These are phyloP conservation scores for Phycodurus eques DNA, from an alignment of 2,113 vertebrate genomes.

Conservation along the genomic window DNA sequence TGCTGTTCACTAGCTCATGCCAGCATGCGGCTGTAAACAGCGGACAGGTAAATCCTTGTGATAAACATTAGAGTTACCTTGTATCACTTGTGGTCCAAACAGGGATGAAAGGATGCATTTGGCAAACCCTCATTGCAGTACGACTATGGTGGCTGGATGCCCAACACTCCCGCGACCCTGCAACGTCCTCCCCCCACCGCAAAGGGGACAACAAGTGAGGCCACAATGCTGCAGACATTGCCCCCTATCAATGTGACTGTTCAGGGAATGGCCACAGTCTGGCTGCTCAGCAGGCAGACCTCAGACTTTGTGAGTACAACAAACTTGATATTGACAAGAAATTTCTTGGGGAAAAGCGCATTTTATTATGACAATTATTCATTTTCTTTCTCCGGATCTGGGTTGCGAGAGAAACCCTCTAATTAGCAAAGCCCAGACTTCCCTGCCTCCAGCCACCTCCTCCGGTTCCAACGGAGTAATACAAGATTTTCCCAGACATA, in stretches of 20 bases:
- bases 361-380: too few relatives aligned
- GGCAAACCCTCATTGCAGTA: conserved; percentile 33
- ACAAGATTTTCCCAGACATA: too few relatives aligned
- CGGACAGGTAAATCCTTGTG: conserved; percentile 31
- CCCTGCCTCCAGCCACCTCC: too few relatives aligned
- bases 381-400: too few relatives aligned
- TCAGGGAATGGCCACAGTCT: conserved; percentile 25
- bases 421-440: too few relatives aligned
- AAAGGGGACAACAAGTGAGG: conserved; percentile 44
- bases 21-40: conserved; percentile 46
- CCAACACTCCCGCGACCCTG: conserved; percentile 52
- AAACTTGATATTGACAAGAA: background rate
- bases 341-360: too few relatives aligned
- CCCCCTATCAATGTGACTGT: conserved; percentile 37
- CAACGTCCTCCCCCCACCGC: conserved; percentile 52
- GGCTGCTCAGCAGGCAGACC: conserved; percentile 55
- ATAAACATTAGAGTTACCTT: background rate
- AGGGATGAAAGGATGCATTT: background rate
- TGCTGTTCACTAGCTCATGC: conserved; percentile 41
- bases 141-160: conserved; percentile 63
- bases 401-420: too few relatives aligned
- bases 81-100: background rate
- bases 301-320: conserved; percentile 50
- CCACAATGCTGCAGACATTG: conserved; percentile 38
- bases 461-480: too few relatives aligned